phyloP scores from a whole-genome alignment of 2,797 vertebrate genomes.

The Centropyge bicolor region DNA sequence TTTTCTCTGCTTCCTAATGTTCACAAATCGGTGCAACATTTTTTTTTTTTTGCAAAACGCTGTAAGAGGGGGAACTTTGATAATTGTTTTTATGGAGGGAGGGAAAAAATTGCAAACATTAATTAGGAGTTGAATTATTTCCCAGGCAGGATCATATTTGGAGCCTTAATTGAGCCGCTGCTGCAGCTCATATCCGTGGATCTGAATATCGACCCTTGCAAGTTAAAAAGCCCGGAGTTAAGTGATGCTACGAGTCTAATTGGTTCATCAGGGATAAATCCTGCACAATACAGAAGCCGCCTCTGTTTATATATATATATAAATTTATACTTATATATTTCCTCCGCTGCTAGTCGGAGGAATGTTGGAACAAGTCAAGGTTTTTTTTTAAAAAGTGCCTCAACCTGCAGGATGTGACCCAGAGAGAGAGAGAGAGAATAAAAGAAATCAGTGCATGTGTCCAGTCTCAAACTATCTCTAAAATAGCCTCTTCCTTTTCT shows the following conservation, averaged over 20 bases:
- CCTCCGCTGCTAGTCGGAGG: slow-evolving; percentile 50
- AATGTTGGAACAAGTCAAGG: slow-evolving; percentile 65
- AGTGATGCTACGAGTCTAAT: slow-evolving; percentile 77
- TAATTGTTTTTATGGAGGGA: slow-evolving; percentile 45
- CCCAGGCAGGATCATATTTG: slow-evolving; percentile 68
- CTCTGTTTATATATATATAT: neutral
- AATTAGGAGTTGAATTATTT: slow-evolving; percentile 66
- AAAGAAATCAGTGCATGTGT: slow-evolving; percentile 38
- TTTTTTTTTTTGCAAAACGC: slow-evolving; percentile 45
- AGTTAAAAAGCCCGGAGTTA: slow-evolving; percentile 79
- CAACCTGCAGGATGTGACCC: slow-evolving; percentile 61
- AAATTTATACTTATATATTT: slow-evolving; percentile 24
- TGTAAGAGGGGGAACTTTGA: slow-evolving; percentile 47
- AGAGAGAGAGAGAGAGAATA: neutral
- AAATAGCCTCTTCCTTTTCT: slow-evolving; percentile 80
- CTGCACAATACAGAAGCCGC: slow-evolving; percentile 70
- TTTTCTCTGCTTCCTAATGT: slow-evolving; percentile 55
- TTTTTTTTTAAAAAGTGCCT: slow-evolving; percentile 61
- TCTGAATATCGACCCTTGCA: slow-evolving; percentile 79
- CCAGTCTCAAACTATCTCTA: slow-evolving; percentile 59
- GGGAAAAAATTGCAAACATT: slow-evolving; percentile 46
- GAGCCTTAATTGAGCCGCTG: slow-evolving; percentile 74
- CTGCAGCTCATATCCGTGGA: slow-evolving; percentile 56
- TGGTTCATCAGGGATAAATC: slow-evolving; percentile 81
- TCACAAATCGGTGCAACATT: slow-evolving; percentile 48